phyloP scores from a whole-genome alignment of 2,888 invertebrate species.

The Gisinianus flammeolus region DNA sequence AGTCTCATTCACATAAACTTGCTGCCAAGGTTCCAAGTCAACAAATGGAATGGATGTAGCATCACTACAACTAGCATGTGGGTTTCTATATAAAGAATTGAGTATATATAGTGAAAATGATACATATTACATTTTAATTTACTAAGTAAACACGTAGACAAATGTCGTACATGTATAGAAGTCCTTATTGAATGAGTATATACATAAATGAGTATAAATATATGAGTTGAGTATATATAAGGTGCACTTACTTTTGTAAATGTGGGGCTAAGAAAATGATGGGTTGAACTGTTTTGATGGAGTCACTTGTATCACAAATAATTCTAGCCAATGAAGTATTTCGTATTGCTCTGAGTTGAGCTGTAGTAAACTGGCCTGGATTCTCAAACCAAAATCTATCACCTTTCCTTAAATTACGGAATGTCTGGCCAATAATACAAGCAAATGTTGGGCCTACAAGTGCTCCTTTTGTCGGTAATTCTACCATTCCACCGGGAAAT shows the following conservation, averaged over 20 bases:
- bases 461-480: slow-evolving; percentile 61
- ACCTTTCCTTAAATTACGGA: slow-evolving; percentile 63
- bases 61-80: slow-evolving; percentile 48
- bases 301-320: slow-evolving; percentile 71
- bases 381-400: slow-evolving; percentile 67
- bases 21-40: slow-evolving; percentile 48
- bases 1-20: slow-evolving; percentile 1
- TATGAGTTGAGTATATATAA: no score
- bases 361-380: slow-evolving; percentile 69
- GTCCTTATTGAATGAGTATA: neutral
- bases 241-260: slow-evolving; percentile 60
- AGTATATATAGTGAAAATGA: neutral
- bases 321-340: slow-evolving; percentile 75
- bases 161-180: neutral
- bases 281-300: slow-evolving; percentile 73
- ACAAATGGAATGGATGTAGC: slow-evolving; percentile 46
- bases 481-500: slow-evolving; percentile 63
- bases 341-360: slow-evolving; percentile 76
- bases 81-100: slow-evolving; percentile 44
- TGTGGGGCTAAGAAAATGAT: slow-evolving; percentile 73
- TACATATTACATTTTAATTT: neutral
- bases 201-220: neutral
- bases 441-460: slow-evolving; percentile 63
- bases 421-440: slow-evolving; percentile 66
- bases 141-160: neutral